Conservation (phyloP, 1,140 invertebrate genomes). For the Popillia japonica region DNA sequence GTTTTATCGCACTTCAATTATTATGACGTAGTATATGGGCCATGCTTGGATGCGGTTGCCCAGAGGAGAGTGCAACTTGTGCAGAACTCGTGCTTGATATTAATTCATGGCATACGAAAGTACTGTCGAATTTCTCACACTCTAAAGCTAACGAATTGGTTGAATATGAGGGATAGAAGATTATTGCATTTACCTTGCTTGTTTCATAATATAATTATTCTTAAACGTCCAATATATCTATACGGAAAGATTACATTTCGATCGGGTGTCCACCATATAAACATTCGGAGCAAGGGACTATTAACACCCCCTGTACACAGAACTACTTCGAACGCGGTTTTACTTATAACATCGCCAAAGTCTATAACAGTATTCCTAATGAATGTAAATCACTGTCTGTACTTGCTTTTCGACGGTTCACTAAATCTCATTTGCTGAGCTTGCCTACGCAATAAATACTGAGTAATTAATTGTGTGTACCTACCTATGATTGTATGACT, state of each 20-base stretch:
- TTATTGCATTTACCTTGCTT: not conserved
- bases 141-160: not conserved
- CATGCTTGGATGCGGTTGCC: constrained; percentile 25
- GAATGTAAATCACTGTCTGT: not conserved
- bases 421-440: not conserved
- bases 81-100: constrained; percentile 25
- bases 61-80: not conserved
- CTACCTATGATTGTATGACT: not conserved
- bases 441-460: not conserved
- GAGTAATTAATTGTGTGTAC: not conserved
- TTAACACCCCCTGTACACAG: constrained; percentile 13
- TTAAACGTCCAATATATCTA: constrained; percentile 12
- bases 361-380: not conserved
- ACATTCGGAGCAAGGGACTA: constrained; percentile 17
- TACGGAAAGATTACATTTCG: constrained; percentile 34
- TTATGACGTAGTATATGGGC: constrained; percentile 28
- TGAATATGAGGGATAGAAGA: constrained; percentile 39
- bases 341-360: constrained; percentile 17
- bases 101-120: constrained; percentile 34
- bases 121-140: constrained; percentile 11
- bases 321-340: constrained; percentile 1
- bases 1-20: constrained; percentile 38
- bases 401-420: not conserved
- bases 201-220: constrained; percentile 15
- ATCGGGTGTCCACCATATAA: constrained; percentile 35